Percentiles rank a stretch among this genome's conserved stretches.
phyloP scores from a whole-genome alignment of 2,113 vertebrate genomes.

The Ginglymostoma cirratum region DNA sequence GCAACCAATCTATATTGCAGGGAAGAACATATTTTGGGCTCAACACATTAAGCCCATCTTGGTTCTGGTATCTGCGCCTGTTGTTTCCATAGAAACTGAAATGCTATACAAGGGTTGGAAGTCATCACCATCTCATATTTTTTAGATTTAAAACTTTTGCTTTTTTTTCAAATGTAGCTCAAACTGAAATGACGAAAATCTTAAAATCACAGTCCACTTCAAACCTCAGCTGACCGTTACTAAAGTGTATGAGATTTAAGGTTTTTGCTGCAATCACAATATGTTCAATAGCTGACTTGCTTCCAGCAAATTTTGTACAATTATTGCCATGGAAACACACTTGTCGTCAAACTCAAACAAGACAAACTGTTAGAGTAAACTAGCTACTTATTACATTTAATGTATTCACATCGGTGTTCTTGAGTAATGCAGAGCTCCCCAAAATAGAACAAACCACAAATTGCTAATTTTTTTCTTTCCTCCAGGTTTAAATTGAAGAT shows the following conservation, averaged over 20 bases:
- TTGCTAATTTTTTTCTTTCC: not conserved
- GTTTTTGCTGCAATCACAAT: not conserved
- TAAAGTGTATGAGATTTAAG: not conserved
- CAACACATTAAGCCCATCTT: not conserved
- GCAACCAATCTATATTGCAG: not conserved
- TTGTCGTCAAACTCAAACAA: not conserved
- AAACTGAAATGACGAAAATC: no score
- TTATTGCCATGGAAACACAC: conserved; percentile 17
- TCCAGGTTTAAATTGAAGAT: not conserved
- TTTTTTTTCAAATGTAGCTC: not conserved
- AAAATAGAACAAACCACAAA: not conserved
- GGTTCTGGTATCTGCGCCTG: not conserved
- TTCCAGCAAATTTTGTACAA: no score
- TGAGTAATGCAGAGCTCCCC: not conserved
- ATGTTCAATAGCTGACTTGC: not conserved
- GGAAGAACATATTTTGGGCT: not conserved
- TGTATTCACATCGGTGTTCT: not conserved
- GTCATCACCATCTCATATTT: not conserved
- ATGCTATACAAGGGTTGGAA: not conserved
- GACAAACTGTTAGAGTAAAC: not conserved
- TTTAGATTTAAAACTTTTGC: no score
- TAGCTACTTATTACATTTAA: not conserved
- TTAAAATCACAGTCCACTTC: not conserved
- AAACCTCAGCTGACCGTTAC: not conserved
- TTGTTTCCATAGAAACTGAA: conserved; percentile 23